Conservation (phyloP, 2,113 vertebrate species). For the Cairina moschata region DNA sequence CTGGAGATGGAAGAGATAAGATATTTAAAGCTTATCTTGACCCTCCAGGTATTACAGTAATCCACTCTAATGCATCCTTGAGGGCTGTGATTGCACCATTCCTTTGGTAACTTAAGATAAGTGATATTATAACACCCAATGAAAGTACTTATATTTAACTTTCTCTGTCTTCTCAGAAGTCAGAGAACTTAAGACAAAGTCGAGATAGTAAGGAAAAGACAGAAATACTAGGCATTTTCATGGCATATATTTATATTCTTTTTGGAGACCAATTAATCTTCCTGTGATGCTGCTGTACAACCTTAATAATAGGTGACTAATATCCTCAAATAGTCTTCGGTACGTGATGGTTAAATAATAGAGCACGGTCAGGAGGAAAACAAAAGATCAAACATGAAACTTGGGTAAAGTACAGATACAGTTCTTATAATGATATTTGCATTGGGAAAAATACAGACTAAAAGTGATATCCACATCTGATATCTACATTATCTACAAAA, state of each 20-base stretch:
- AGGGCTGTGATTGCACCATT: not conserved
- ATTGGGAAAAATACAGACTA: not conserved
- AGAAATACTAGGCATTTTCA: not conserved
- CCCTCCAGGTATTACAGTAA: slow-evolving; percentile 12
- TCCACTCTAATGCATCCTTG: slow-evolving; percentile 11
- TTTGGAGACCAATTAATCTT: not conserved
- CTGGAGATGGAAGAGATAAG: not conserved
- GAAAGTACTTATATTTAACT: not conserved
- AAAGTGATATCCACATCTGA: too few relatives aligned
- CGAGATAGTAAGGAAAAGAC: not conserved
- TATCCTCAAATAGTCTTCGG: not conserved
- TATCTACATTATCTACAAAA: too few relatives aligned
- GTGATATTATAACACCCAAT: not conserved
- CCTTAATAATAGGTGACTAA: not conserved
- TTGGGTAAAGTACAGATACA: not conserved
- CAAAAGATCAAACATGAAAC: not conserved
- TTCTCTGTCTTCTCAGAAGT: not conserved
- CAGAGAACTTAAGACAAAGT: not conserved
- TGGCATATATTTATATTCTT: not conserved
- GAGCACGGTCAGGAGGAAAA: not conserved
- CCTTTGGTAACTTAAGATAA: not conserved
- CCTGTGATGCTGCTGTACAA: not conserved
- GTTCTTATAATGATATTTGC: not conserved
- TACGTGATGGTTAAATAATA: not conserved
- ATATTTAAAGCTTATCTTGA: slow-evolving; percentile 41